Conservation (phyloP, 53 echinoderm and acorn worm genomes). For the Glandiceps talaboti region DNA sequence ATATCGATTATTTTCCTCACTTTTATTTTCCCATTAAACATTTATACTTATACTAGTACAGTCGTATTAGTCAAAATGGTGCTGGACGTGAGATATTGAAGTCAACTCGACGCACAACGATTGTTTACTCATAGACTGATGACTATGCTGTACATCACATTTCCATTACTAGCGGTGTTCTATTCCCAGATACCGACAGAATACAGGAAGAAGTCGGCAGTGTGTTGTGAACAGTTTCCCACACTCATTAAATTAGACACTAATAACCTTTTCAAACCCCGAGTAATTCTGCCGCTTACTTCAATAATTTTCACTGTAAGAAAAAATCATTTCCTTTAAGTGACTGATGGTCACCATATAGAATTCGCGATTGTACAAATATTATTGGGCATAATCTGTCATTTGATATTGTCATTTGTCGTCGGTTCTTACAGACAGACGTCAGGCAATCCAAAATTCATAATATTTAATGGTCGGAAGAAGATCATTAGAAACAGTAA, state of each 20-base stretch:
- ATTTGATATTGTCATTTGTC: not conserved
- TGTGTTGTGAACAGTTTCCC: not conserved
- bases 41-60: too few relatives aligned
- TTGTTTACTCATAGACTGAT: not conserved
- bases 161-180: not conserved
- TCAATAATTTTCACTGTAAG: not conserved
- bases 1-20: too few relatives aligned
- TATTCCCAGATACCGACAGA: not conserved
- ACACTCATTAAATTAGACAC: not conserved
- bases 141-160: not conserved
- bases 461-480: not conserved
- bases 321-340: not conserved
- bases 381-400: not conserved
- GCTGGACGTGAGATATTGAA: not conserved
- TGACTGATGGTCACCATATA: not conserved
- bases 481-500: not conserved
- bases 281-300: not conserved
- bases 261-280: not conserved
- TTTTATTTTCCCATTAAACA: too few relatives aligned
- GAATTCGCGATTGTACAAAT: not conserved
- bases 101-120: not conserved
- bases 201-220: not conserved
- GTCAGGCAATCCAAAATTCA: not conserved
- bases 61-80: not conserved
- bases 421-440: not conserved